phyloP scores from a whole-genome alignment of 2,888 invertebrate genomes.

The Pycnomerus fuliginosus region DNA sequence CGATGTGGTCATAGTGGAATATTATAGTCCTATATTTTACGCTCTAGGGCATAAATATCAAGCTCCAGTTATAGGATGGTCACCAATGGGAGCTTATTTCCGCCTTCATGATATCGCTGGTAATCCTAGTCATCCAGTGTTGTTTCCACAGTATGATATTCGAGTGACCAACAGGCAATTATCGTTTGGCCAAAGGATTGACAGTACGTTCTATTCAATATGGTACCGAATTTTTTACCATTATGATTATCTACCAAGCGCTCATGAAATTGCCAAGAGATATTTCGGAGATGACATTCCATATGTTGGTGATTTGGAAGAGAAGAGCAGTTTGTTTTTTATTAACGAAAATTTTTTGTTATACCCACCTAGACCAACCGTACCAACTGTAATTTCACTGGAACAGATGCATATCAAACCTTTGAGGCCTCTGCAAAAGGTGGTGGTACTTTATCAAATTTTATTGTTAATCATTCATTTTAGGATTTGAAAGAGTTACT shows the following conservation, averaged over 20 bases:
- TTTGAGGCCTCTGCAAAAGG: conserved; percentile 19
- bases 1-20: conserved; percentile 25
- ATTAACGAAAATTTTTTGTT: conserved; percentile 5
- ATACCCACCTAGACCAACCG: conserved; percentile 3
- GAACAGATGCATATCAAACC: conserved; percentile 8
- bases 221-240: conserved; percentile 5
- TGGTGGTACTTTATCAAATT: conserved; percentile 2
- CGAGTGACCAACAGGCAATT: conserved; percentile 8
- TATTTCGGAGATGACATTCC: conserved; percentile 6
- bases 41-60: conserved; percentile 15
- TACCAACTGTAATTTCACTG: conserved; percentile 4
- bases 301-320: conserved; percentile 6
- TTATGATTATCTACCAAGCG: conserved; percentile 1
- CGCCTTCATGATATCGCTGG: conserved; percentile 31
- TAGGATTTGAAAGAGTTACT: no score
- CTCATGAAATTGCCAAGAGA: conserved; percentile 4
- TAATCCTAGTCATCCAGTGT: conserved; percentile 36
- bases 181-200: conserved; percentile 13
- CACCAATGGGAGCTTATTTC: conserved; percentile 27
- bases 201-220: conserved; percentile 4
- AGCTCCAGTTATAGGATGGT: conserved; percentile 26
- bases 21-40: conserved; percentile 13
- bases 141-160: conserved; percentile 30
- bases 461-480: conserved; percentile 13
- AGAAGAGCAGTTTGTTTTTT: conserved; percentile 7